These are phyloP conservation scores for Prinia subflava DNA, from an alignment of 2,113 vertebrate genomes.

Conservation along the genomic window DNA sequence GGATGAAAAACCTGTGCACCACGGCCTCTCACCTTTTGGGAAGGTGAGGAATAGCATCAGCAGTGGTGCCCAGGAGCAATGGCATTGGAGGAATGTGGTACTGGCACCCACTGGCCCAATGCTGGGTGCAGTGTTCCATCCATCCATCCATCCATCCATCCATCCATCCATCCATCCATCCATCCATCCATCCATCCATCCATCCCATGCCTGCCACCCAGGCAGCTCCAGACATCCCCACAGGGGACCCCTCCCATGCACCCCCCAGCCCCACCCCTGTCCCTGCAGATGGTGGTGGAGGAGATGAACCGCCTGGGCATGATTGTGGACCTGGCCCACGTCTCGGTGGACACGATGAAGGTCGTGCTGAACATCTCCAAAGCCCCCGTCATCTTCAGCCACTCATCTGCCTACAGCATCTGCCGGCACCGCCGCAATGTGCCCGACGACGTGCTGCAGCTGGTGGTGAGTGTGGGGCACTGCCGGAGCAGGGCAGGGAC, in stretches of 20 bases:
- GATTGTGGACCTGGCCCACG: conserved; percentile 89
- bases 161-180: not conserved
- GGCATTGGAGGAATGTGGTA: not conserved
- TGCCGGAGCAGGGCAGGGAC: fast-evolving
- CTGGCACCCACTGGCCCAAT: no score
- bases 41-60: conserved; percentile 71
- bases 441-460: conserved; percentile 78
- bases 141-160: not conserved
- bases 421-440: conserved; percentile 83
- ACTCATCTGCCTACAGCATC: conserved; percentile 84
- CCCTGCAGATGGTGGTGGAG: conserved; percentile 72
- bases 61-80: fast-evolving
- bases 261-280: not conserved
- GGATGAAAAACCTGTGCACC: conserved; percentile 56
- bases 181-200: not conserved
- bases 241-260: fast-evolving
- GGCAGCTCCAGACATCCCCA: not conserved
- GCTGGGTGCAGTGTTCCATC: no score
- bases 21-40: conserved; percentile 85
- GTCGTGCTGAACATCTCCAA: conserved; percentile 72
- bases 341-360: conserved; percentile 82
- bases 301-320: conserved; percentile 96
- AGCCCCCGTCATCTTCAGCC: conserved; percentile 94
- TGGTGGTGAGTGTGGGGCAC: conserved; percentile 75
- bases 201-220: not conserved